These are phyloP conservation scores for Plutomurus gul DNA, from an alignment of 1,140 invertebrate species.

Conservation along the genomic window DNA sequence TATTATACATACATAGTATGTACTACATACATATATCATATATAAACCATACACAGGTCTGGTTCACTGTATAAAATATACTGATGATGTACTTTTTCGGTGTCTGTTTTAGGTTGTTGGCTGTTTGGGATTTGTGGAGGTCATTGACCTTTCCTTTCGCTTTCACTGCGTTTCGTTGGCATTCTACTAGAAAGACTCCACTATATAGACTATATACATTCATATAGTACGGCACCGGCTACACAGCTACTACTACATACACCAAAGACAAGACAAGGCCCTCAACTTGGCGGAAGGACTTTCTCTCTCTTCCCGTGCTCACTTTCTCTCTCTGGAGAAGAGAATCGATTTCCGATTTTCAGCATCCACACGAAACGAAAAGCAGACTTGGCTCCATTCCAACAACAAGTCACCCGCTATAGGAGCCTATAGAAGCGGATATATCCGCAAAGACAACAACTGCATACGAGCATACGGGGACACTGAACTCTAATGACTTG, in stretches of 20 bases:
- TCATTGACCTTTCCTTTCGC: conserved; percentile 24
- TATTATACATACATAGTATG: no score
- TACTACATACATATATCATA: no score
- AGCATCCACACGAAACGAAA: background rate
- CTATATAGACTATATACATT: no score
- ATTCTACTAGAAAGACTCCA: background rate
- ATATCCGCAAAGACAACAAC: no score
- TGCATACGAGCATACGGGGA: conserved; percentile 8
- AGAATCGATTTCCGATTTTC: background rate
- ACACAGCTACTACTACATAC: background rate
- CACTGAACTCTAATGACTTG: background rate
- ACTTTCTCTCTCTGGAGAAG: background rate
- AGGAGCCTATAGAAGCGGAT: no score
- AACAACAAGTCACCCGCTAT: no score
- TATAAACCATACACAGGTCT: no score
- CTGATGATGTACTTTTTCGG: background rate
- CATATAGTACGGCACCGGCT: background rate
- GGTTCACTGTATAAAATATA: no score
- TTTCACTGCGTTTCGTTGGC: background rate
- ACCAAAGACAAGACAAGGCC: background rate
- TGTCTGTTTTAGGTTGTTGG: background rate
- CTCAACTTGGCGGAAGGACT: background rate
- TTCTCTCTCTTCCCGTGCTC: background rate
- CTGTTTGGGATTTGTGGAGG: conserved; percentile 22
- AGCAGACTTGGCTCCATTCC: no score